Conservation (phyloP, 2,113 vertebrate species). For the Ceyx cyanopectus region DNA sequence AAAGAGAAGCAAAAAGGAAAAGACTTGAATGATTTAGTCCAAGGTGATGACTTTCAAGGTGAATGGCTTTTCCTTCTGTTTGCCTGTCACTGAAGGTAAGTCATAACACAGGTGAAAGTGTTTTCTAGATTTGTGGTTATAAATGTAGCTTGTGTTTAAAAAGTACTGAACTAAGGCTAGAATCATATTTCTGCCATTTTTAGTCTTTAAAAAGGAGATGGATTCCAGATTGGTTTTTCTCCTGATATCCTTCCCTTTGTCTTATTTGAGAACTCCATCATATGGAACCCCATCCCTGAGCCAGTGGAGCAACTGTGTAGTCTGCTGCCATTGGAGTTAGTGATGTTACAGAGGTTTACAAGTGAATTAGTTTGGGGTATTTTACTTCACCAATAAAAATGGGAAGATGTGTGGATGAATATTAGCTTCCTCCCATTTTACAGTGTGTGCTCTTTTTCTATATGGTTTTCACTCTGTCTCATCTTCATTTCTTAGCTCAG, state of each 20-base stretch:
- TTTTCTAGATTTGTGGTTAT: not conserved
- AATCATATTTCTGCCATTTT: not conserved
- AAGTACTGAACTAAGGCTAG: not conserved
- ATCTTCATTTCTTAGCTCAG: not conserved
- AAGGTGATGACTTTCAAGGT: not conserved
- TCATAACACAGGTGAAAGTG: accelerated
- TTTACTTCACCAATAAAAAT: not conserved
- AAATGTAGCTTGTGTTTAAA: not conserved
- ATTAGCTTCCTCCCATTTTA: not conserved
- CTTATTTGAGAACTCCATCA: not conserved
- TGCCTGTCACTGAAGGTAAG: not conserved
- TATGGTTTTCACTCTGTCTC: not conserved
- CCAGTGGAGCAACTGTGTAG: not conserved
- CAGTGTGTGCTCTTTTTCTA: not conserved
- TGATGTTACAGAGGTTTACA: not conserved
- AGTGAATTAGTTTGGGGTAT: not conserved
- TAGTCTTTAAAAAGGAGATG: not conserved
- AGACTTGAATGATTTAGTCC: not conserved
- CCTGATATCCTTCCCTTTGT: accelerated
- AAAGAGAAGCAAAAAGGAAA: not conserved
- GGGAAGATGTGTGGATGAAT: not conserved
- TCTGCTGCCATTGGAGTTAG: not conserved
- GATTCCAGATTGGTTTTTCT: not conserved
- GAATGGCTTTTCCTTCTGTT: not conserved
- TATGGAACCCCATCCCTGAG: accelerated